These are phyloP conservation scores for Syrista parreyssii DNA, from an alignment of 2,888 invertebrate genomes.

Conservation along the genomic window DNA sequence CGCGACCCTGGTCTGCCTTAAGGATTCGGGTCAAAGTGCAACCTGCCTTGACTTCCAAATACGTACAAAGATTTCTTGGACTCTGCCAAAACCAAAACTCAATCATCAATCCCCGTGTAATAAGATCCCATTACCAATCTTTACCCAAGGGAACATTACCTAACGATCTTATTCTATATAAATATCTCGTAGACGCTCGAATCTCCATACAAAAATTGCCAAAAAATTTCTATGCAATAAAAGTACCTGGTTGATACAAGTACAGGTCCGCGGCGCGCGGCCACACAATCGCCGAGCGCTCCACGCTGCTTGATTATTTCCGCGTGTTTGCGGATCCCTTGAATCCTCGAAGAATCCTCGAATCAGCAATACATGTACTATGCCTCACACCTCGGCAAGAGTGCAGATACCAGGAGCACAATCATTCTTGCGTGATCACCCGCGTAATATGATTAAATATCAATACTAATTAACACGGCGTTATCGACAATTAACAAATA, in stretches of 20 bases:
- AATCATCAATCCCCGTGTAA: conserved; percentile 27
- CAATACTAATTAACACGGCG: not conserved
- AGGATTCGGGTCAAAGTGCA: conserved; percentile 60
- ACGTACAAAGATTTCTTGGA: conserved; percentile 48
- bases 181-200: no score
- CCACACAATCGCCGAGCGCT: conserved; percentile 63
- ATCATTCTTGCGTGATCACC: conserved; percentile 40
- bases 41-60: conserved; percentile 60
- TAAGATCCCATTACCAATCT: not conserved
- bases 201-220: not conserved
- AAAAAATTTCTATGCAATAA: not conserved
- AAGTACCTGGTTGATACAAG: conserved; percentile 61
- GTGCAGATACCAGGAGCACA: conserved; percentile 30
- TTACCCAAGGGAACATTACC: not conserved
- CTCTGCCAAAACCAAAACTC: conserved; percentile 60
- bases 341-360: conserved; percentile 41
- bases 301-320: conserved; percentile 62
- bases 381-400: conserved; percentile 24
- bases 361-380: conserved; percentile 14
- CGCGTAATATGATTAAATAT: conserved; percentile 13
- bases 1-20: conserved; percentile 51
- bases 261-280: conserved; percentile 63
- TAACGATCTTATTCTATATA: no score
- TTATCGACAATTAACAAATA: not conserved
- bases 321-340: conserved; percentile 58